Base-by-base conservation (phyloP, 2,888 invertebrate species). In the Sylvicola cinctus region DNA sequence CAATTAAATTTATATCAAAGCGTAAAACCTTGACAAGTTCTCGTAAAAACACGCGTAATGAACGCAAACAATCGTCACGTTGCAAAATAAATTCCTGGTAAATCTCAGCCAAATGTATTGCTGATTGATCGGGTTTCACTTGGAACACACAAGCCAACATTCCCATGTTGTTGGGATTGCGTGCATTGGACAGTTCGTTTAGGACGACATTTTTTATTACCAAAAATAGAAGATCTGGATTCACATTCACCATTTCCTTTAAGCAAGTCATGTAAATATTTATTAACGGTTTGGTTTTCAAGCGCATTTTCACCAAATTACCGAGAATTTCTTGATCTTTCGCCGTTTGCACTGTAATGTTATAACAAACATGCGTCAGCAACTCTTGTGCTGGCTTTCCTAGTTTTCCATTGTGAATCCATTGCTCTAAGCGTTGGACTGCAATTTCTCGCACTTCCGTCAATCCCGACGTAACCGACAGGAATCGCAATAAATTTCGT, bases 351-450 rank as follows among this genome's bases (percentile, higher is more conserved):
- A 70, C 66, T 13, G 76, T 78, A 44, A 88, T 85, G 61, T 96
- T 96, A 45, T 78, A 74, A 53, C 91, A 93, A 42, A 95, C 70
- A 46, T 83, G 77, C 35, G 90, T 78, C 16, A 96, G 60, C 35
- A 96, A 57, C 57, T 95, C 95, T 13, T 32, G 32, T 0, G 90
- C 90, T 15, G 80, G 74, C 46, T 85, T 75, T 64, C 84, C 81
- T 35, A 91, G 60, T 65, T 95, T 96, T 39, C 91, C 90, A 52
- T 93, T 93, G 54, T 91, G 90, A 37, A 95, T 64, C 93, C 93
- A 95, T 45, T 79, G 71, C 54, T 95, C 95, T 14, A 95, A 63
- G 1, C 83, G 73, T 3, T 53, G 45, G 12, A 54, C 51, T 3
- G 52, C 53, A 8, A 55, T 40, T 3, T 50, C 49, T 7, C 55